Conservation (phyloP, 2,797 vertebrate genomes). For the Fundulus diaphanus region DNA sequence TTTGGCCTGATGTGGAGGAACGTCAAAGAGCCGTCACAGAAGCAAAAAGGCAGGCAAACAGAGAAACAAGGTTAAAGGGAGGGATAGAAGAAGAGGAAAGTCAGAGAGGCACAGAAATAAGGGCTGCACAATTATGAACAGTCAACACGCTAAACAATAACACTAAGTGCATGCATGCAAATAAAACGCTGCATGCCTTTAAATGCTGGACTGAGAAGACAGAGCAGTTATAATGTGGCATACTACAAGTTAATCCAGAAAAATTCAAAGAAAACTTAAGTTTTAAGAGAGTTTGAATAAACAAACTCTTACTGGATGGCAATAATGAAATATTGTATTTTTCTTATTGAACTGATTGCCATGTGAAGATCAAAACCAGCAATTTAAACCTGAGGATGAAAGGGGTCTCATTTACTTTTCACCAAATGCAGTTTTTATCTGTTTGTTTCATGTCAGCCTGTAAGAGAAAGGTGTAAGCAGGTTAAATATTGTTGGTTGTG, state of each 20-base stretch:
- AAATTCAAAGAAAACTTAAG: background rate
- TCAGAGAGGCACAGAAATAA: constrained; percentile 28
- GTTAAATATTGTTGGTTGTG: constrained; percentile 6
- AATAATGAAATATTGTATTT: constrained; percentile 15
- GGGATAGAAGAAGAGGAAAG: constrained; percentile 8
- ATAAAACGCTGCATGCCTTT: constrained; percentile 26
- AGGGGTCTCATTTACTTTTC: background rate
- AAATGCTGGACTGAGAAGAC: constrained; percentile 24
- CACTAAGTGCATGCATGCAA: constrained; percentile 3
- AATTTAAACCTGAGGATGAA: constrained; percentile 1
- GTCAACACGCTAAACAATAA: background rate
- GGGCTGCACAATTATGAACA: constrained; percentile 19
- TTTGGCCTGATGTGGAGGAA: constrained; percentile 85
- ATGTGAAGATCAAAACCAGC: constrained; percentile 41
- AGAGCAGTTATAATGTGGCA: constrained; percentile 43
- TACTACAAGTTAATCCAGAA: constrained; percentile 18
- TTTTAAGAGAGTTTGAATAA: constrained; percentile 43
- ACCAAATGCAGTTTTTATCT: constrained; percentile 12
- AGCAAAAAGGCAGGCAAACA: constrained; percentile 2
- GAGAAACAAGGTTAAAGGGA: too few relatives aligned
- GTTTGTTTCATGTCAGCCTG: background rate
- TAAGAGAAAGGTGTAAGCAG: background rate
- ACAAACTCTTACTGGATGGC: constrained; percentile 37
- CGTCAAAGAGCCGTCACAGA: constrained; percentile 23
- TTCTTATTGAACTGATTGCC: constrained; percentile 24